phyloP scores from a whole-genome alignment of 2,888 invertebrate species.

The Ormyrus labotus region DNA sequence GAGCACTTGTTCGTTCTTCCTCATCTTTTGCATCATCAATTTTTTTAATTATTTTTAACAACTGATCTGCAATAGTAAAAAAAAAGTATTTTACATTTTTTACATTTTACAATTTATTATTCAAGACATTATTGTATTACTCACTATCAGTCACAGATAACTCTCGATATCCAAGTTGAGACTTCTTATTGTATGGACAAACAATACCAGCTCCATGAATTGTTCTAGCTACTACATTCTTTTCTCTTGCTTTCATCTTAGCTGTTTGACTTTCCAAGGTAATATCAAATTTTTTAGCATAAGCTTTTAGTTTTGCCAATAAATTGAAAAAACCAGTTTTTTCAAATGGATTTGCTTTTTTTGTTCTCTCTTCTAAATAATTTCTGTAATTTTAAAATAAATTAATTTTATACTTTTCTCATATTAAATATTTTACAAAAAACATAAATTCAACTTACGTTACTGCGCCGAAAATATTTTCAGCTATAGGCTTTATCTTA shows the following conservation, averaged over 20 bases:
- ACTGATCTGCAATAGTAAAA: slow-evolving; percentile 77
- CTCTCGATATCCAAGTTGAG: slow-evolving; percentile 90
- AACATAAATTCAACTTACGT: slow-evolving; percentile 78
- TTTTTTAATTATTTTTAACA: slow-evolving; percentile 83
- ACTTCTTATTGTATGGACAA: slow-evolving; percentile 89
- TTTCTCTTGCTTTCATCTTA: slow-evolving; percentile 80
- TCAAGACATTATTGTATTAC: slow-evolving; percentile 72
- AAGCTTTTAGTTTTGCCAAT: slow-evolving; percentile 80
- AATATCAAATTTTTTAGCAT: slow-evolving; percentile 80
- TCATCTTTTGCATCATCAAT: slow-evolving; percentile 79
- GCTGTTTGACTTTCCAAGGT: slow-evolving; percentile 79
- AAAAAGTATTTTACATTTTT: slow-evolving; percentile 11
- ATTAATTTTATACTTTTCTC: slow-evolving; percentile 54
- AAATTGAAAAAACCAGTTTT: slow-evolving; percentile 79
- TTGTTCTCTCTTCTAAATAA: slow-evolving; percentile 78
- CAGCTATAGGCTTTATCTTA: slow-evolving; percentile 83
- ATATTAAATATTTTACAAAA: neutral
- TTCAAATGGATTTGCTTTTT: slow-evolving; percentile 80
- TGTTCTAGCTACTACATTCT: slow-evolving; percentile 82
- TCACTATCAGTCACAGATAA: slow-evolving; percentile 83
- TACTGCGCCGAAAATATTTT: slow-evolving; percentile 88
- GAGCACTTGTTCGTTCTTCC: slow-evolving; percentile 79
- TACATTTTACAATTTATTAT: neutral
- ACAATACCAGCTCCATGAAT: slow-evolving; percentile 90
- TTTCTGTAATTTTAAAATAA: slow-evolving; percentile 68